Conservation (phyloP, 2,113 vertebrate species). For the Fukomys damarensis region DNA sequence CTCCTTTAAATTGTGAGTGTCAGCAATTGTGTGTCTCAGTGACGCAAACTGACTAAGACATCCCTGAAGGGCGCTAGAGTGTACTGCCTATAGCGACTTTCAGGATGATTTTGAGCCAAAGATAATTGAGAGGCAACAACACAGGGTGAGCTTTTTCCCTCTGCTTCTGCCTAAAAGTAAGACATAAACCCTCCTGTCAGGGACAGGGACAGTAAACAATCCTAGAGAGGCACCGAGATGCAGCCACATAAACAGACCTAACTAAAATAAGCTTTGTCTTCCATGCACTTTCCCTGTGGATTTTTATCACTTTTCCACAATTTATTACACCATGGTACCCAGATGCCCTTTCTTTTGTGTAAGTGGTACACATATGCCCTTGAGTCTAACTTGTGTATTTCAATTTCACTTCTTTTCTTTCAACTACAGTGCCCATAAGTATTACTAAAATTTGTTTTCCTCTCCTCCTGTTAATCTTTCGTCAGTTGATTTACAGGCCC, state of each 20-base stretch:
- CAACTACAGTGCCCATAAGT: not conserved
- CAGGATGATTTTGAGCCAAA: not conserved
- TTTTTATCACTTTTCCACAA: too few species aligned
- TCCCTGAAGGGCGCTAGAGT: not conserved
- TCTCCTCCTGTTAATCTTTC: not conserved
- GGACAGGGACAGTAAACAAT: not conserved
- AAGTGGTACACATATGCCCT: too few species aligned
- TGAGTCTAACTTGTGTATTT: not conserved
- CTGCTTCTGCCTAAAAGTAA: not conserved
- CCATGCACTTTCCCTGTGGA: accelerated
- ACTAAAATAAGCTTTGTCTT: not conserved
- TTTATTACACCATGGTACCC: not conserved
- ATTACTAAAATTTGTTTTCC: not conserved
- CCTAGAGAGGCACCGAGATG: not conserved
- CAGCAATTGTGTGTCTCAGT: not conserved
- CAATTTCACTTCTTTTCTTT: not conserved
- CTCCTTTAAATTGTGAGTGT: not conserved
- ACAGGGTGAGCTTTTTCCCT: accelerated
- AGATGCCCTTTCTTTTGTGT: not conserved
- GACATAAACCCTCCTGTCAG: not conserved
- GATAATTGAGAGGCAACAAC: not conserved
- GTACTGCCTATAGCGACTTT: not conserved
- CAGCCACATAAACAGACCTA: not conserved
- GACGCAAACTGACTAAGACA: not conserved
- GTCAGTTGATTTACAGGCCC: not conserved